phyloP scores from a whole-genome alignment of 30 jellyfish, hydroid and myxozoan species.

The Hydractinia echinata region DNA sequence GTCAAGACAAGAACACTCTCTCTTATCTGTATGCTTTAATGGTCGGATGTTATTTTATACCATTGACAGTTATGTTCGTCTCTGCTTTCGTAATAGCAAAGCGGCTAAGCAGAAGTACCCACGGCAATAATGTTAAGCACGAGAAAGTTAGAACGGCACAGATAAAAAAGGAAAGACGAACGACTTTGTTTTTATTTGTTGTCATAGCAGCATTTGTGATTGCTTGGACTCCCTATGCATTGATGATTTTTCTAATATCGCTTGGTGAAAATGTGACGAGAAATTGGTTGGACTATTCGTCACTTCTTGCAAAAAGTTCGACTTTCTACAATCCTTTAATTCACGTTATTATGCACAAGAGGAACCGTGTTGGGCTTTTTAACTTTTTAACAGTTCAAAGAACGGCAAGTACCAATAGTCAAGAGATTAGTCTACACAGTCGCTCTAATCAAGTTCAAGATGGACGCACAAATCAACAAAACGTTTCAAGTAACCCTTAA shows the following conservation, averaged over 20 bases:
- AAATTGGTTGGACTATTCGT: neutral
- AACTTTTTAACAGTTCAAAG: neutral
- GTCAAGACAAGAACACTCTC: neutral
- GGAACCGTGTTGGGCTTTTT: neutral
- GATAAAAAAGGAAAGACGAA: neutral
- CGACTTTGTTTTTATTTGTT: neutral
- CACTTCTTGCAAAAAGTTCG: slow-evolving; percentile 13
- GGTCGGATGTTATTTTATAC: neutral
- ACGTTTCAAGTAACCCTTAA: too few species aligned
- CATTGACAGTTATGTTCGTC: neutral
- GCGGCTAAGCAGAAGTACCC: too few species aligned
- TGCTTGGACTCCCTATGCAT: slow-evolving; percentile 22
- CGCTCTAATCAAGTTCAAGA: too few species aligned
- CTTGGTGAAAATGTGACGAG: neutral
- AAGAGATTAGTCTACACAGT: too few species aligned
- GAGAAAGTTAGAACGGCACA: too few species aligned
- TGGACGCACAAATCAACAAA: too few species aligned
- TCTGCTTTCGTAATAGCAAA: too few species aligned
- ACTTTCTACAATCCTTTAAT: slow-evolving; percentile 20
- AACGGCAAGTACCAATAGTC: too few species aligned
- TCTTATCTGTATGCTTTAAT: neutral
- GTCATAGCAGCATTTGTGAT: neutral
- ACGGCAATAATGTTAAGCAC: too few species aligned
- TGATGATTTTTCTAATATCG: neutral
- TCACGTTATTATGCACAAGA: slow-evolving; percentile 7